These are phyloP conservation scores for Pogonus chalceus DNA, from an alignment of 1,140 invertebrate genomes.

Conservation along the genomic window DNA sequence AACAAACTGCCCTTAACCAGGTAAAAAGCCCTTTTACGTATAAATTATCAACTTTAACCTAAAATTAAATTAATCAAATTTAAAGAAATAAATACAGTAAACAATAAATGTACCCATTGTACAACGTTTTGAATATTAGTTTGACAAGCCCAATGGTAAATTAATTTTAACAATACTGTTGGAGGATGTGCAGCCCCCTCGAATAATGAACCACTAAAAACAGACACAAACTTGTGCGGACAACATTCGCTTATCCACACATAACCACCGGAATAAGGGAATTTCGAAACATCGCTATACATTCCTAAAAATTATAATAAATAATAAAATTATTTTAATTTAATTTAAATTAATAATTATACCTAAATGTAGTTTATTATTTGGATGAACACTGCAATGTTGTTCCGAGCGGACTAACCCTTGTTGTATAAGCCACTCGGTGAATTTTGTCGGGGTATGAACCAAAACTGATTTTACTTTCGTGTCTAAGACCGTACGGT, in stretches of 20 bases:
- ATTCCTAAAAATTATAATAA: conserved; percentile 42
- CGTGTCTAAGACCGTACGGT: conserved; percentile 48
- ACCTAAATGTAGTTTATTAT: conserved; percentile 61
- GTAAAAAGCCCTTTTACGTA: conserved; percentile 71
- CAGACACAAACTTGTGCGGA: conserved; percentile 69
- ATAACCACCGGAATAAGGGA: conserved; percentile 77
- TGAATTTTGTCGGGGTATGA: conserved; percentile 68
- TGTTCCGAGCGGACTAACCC: conserved; percentile 69
- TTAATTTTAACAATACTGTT: conserved; percentile 66
- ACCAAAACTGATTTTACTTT: conserved; percentile 73
- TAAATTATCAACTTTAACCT: conserved; percentile 66
- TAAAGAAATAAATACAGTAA: neutral
- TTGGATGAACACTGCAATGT: conserved; percentile 53
- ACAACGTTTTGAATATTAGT: conserved; percentile 79
- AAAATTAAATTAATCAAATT: conserved; percentile 14
- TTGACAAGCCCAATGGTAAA: conserved; percentile 85
- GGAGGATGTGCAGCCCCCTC: conserved; percentile 72
- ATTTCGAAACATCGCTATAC: conserved; percentile 73
- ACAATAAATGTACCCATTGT: conserved; percentile 50
- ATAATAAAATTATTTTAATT: no score
- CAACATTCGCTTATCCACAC: conserved; percentile 84
- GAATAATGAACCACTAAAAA: conserved; percentile 78
- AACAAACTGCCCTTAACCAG: conserved; percentile 65
- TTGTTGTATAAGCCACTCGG: conserved; percentile 80
- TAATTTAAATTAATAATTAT: conserved; percentile 16